These are phyloP conservation scores for Colinus virginianus DNA, from an alignment of 2,113 vertebrate species.

Conservation along the genomic window DNA sequence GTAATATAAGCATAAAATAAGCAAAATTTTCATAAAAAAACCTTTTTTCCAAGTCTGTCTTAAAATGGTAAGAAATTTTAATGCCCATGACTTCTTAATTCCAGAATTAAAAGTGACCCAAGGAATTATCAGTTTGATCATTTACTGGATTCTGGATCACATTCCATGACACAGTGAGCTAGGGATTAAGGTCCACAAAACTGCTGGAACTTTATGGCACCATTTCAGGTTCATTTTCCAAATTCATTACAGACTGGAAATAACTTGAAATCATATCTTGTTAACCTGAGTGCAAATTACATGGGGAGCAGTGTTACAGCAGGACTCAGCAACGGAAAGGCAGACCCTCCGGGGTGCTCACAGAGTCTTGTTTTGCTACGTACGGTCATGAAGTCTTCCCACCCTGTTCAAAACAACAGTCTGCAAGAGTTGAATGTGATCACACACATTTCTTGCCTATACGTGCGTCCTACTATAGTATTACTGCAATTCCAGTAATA, in stretches of 20 bases:
- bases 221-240: neutral
- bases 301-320: neutral
- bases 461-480: neutral
- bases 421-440: neutral
- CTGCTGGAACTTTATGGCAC: neutral
- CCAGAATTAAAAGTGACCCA: neutral
- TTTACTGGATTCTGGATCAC: neutral
- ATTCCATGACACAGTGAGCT: neutral
- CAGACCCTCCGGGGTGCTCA: neutral
- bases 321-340: neutral
- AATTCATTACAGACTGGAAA: neutral
- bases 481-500: neutral
- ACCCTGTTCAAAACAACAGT: neutral
- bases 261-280: neutral
- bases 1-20: neutral
- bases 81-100: neutral
- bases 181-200: neutral
- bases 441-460: neutral
- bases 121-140: neutral
- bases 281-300: constrained; percentile 35
- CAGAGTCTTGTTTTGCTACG: neutral
- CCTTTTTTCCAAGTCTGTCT: neutral
- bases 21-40: neutral
- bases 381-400: neutral
- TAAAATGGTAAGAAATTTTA: neutral